phyloP scores from a whole-genome alignment of 2,797 vertebrate genomes.

The Lycodopsis pacificus region DNA sequence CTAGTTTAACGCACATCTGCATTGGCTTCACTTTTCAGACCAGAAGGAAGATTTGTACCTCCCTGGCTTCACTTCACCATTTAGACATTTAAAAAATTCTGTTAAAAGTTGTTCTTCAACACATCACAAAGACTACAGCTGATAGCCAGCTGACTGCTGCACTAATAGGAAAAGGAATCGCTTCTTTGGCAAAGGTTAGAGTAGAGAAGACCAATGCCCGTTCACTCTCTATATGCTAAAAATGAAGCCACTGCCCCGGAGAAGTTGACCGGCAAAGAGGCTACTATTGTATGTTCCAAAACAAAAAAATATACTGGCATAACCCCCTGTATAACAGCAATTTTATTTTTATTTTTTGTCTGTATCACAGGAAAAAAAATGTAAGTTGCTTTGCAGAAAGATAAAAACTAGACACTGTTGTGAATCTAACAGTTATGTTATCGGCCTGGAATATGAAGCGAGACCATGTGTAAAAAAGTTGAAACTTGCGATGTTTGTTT shows the following conservation, averaged over 20 bases:
- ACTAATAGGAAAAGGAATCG: not conserved
- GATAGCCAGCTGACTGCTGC: not conserved
- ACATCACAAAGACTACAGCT: not conserved
- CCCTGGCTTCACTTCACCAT: not conserved
- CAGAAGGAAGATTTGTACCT: not conserved
- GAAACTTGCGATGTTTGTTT: no score
- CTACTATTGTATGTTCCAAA: not conserved
- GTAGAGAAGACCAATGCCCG: not conserved
- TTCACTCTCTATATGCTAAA: not conserved
- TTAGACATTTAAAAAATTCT: constrained; percentile 9
- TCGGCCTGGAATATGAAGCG: not conserved
- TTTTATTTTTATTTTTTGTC: no score
- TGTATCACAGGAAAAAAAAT: no score
- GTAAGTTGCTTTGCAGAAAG: not conserved
- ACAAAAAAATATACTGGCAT: not conserved
- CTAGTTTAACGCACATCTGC: not conserved
- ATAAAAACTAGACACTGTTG: not conserved
- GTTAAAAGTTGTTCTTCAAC: not conserved
- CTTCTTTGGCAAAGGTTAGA: not conserved
- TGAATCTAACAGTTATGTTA: not conserved
- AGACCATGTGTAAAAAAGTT: not conserved
- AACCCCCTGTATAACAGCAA: no score
- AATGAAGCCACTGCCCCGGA: not conserved
- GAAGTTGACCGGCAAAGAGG: not conserved
- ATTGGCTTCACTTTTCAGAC: not conserved